Evolutionary conservation across 64 coral and sea anemone genomes (phyloP).

Genomic region (Catalaphyllia jardinei): DNA sequence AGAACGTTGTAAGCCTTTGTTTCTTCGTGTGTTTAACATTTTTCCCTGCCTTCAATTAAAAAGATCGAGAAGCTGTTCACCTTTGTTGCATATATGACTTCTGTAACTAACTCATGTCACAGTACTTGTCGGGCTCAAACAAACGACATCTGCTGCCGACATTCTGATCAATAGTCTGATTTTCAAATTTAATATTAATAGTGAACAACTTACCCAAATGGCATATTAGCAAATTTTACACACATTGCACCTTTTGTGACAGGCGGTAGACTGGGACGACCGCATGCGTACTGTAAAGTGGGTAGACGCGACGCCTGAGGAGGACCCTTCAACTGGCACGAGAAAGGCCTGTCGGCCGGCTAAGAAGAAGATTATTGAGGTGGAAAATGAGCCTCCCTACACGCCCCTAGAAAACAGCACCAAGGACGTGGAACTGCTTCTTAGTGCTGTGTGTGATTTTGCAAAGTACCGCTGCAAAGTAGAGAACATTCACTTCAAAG

Average conservation of each 20-base stretch:
- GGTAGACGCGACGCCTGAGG: conserved; percentile 69
- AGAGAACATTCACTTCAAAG: conserved; percentile 85
- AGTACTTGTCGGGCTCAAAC: too few relatives aligned
- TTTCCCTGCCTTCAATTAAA: too few relatives aligned
- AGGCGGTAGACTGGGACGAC: conserved; percentile 95
- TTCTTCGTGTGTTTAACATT: too few relatives aligned
- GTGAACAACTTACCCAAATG: too few relatives aligned
- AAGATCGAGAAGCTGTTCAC: too few relatives aligned
- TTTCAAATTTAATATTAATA: too few relatives aligned
- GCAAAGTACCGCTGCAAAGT: conserved; percentile 80
- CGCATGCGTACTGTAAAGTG: conserved; percentile 95
- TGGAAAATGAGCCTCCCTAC: conserved; percentile 84
- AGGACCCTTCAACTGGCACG: conserved; percentile 42
- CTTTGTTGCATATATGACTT: too few relatives aligned
- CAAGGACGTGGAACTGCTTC: conserved; percentile 70
- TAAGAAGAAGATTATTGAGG: conserved; percentile 92
- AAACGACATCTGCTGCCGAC: too few relatives aligned
- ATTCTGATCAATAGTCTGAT: too few relatives aligned
- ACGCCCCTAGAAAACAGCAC: conserved; percentile 73
- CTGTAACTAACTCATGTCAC: too few relatives aligned
- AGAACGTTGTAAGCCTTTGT: too few relatives aligned
- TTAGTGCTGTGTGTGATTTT: conserved; percentile 84
- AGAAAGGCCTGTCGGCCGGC: conserved; percentile 58
- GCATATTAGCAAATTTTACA: too few relatives aligned
- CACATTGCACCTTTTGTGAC: background rate